These are phyloP conservation scores for Lepus oiostolus DNA, from an alignment of 2,797 vertebrate species.

Conservation along the genomic window DNA sequence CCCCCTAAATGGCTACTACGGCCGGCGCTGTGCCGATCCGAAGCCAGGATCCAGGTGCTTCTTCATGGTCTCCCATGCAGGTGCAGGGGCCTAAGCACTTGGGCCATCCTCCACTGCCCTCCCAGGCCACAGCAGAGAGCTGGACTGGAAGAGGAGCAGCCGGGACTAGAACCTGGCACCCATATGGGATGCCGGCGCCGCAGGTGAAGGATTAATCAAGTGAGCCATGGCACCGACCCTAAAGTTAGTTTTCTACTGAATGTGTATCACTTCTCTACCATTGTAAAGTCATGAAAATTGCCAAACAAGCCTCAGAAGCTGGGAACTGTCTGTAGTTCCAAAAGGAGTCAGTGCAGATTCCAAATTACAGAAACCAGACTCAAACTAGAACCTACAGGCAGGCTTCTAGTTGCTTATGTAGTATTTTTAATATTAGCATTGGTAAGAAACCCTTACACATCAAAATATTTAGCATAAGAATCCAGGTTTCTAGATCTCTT, in stretches of 20 bases:
- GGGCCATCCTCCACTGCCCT: too few relatives aligned
- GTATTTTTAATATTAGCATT: neutral
- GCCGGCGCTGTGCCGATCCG: too few relatives aligned
- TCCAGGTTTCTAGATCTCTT: neutral
- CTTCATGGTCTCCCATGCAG: too few relatives aligned
- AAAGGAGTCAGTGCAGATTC: neutral
- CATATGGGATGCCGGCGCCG: too few relatives aligned
- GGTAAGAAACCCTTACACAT: neutral
- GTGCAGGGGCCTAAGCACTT: too few relatives aligned
- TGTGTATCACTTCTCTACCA: neutral
- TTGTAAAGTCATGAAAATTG: neutral
- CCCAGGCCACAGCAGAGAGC: too few relatives aligned
- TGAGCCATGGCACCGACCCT: too few relatives aligned
- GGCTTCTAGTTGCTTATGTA: neutral
- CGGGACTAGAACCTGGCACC: too few relatives aligned
- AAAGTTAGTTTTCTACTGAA: neutral
- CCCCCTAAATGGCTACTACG: too few relatives aligned
- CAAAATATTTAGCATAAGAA: slow-evolving; percentile 24
- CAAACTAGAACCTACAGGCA: neutral
- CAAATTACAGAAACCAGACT: neutral
- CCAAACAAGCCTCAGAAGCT: neutral
- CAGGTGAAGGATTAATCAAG: too few relatives aligned
- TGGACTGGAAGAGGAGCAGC: too few relatives aligned
- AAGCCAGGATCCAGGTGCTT: too few relatives aligned
- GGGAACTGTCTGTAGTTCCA: neutral